Conservation (phyloP, 2,888 invertebrate species). For the Drosophila planitibia region DNA sequence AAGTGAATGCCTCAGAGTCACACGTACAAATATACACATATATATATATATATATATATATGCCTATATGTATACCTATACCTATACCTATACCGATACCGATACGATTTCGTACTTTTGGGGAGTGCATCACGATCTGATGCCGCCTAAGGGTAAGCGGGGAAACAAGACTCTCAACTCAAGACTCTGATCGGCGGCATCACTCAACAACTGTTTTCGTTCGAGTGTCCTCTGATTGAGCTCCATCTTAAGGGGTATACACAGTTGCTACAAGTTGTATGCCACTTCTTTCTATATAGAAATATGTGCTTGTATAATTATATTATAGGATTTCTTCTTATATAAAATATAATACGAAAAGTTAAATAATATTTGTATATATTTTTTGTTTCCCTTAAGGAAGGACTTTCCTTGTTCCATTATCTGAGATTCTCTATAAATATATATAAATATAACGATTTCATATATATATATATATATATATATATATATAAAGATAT, state of each 20-base stretch:
- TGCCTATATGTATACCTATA: slow-evolving; percentile 13
- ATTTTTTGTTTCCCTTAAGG: neutral
- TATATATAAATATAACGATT: too few species aligned
- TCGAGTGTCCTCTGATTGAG: slow-evolving; percentile 10
- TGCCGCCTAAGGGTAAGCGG: neutral
- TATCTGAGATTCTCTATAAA: too few species aligned
- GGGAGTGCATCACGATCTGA: slow-evolving; percentile 48
- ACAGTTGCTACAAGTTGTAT: neutral
- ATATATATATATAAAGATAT: too few species aligned
- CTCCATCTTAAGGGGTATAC: neutral
- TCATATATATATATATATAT: too few species aligned
- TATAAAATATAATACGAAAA: too few species aligned
- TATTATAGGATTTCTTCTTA: neutral
- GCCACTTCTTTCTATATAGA: neutral
- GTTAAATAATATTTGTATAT: neutral
- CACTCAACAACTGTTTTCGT: slow-evolving; percentile 36
- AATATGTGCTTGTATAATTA: neutral
- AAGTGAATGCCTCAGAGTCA: slow-evolving; percentile 47
- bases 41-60: slow-evolving; percentile 2
- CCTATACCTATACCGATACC: slow-evolving; percentile 12
- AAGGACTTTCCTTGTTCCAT: neutral
- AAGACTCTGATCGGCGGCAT: slow-evolving; percentile 37
- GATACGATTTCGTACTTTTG: slow-evolving; percentile 14
- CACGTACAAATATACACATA: slow-evolving; percentile 51
- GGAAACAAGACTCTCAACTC: slow-evolving; percentile 7